Percentiles rank a stretch among this genome's conserved stretches.
Evolutionary conservation across 2,797 vertebrate genomes (phyloP).

Genomic region (Myiotriccus ornatus): DNA sequence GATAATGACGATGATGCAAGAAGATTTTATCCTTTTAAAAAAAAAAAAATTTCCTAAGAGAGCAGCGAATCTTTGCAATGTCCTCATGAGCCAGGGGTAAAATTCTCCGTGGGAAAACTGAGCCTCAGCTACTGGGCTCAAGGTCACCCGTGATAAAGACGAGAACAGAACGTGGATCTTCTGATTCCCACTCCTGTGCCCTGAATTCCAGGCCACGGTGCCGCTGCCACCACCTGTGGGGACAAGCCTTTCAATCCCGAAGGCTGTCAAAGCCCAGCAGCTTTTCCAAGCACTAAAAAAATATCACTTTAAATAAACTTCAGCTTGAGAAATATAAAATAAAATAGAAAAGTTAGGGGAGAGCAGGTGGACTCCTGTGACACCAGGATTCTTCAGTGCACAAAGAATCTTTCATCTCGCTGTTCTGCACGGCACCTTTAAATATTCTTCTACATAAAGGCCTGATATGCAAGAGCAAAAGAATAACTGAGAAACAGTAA

Average conservation of each 20-base stretch:
- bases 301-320: constrained; percentile 62
- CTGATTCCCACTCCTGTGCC: constrained; percentile 28
- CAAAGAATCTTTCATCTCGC: constrained; percentile 56
- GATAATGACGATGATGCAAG: not conserved
- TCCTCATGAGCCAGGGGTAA: not conserved
- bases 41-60: not conserved
- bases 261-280: constrained; percentile 45
- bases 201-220: constrained; percentile 5
- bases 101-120: not conserved
- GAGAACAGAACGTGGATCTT: constrained; percentile 7
- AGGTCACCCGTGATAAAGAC: constrained; percentile 18
- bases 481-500: constrained; percentile 67
- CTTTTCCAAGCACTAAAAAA: constrained; percentile 26
- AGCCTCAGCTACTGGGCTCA: constrained; percentile 4
- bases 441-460: constrained; percentile 67
- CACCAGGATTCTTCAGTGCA: constrained; percentile 56
- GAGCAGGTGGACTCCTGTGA: constrained; percentile 65
- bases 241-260: constrained; percentile 38
- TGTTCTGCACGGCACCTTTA: constrained; percentile 57
- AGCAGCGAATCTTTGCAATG: not conserved
- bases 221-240: constrained; percentile 49
- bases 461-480: constrained; percentile 63
- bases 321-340: not conserved
- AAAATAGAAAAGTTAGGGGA: not conserved
- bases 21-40: not conserved